Evolutionary conservation across 2,113 vertebrate genomes (phyloP), one percentile per base, ranked within the genome.

Genomic region (Bungarus multicinctus): DNA sequence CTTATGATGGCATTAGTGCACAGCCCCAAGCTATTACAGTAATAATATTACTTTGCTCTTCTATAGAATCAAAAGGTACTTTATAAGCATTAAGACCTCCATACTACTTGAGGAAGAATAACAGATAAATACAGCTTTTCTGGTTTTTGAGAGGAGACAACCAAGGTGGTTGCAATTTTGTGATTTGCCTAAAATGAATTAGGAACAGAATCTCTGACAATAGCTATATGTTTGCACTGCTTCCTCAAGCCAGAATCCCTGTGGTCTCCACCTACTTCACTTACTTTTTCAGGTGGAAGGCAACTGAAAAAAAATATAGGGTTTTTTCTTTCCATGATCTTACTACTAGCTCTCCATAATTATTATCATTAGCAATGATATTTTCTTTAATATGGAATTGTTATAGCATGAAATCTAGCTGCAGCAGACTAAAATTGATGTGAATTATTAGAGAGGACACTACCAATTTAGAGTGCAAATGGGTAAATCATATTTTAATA

Each of bases 1-100:
- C 88, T 2, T 85, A 0, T 0, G 8, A 90, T 1, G 0, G 12
- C 1, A 0, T 0, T 0, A 27, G 92, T 8, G 85, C 91, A 3
- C 30, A 0, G 4, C 60, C 27, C 5, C 89, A 93, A 93, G 85
- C 89, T 9, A 0, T 3, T 22, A 64, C 92, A 16, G 0, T 0
- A 11, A 64, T 87, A 93, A 54, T 89, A 89, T 25, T 89, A 69
- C 91, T 93, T 2, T 85, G 87, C 54, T 34, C 0, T 0, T 20
- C 60, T 86, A 16, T 1, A 55, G 34, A 4, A 1, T 3, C 1
- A 0, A 58, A 34, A 50, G 10, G 39, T 1, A 27, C 22, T 14
- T 85, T 85, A 58, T 4, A 90, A 90, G 50, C 11, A 8, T 34
- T 27, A 30, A 27, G n/a, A n/a, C 18, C n/a, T 74, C 69, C 45